Conservation (phyloP, 2,888 invertebrate species). For the Hypena proboscidalis region DNA sequence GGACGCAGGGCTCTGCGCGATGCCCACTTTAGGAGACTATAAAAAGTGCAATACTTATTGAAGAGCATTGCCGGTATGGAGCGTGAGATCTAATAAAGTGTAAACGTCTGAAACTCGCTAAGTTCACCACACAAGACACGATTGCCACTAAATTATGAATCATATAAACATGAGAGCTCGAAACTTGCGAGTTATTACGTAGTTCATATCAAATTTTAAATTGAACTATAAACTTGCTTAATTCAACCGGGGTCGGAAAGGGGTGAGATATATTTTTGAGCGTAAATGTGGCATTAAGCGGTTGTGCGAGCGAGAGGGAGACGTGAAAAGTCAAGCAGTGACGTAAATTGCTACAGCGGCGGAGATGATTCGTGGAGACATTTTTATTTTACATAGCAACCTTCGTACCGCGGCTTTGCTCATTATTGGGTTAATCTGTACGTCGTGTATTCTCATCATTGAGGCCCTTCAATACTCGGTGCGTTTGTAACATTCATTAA, state of each 20-base stretch:
- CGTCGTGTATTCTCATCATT: conserved; percentile 14
- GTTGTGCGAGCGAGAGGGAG: conserved; percentile 32
- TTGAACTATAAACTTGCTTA: conserved; percentile 46
- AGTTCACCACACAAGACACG: conserved; percentile 30
- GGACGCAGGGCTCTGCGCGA: not conserved
- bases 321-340: conserved; percentile 27
- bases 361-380: conserved; percentile 35
- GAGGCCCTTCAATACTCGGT: conserved; percentile 12
- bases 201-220: conserved; percentile 48
- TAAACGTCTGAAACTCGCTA: conserved; percentile 18
- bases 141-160: conserved; percentile 43
- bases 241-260: conserved; percentile 38
- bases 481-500: conserved; percentile 27
- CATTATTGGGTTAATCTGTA: conserved; percentile 21
- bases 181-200: conserved; percentile 37
- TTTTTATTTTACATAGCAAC: conserved; percentile 38
- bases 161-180: conserved; percentile 33
- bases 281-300: conserved; percentile 39
- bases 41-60: conserved; percentile 26
- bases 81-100: conserved; percentile 27
- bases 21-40: conserved; percentile 5
- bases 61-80: conserved; percentile 12
- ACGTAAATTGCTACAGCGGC: conserved; percentile 30
- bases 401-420: conserved; percentile 16
- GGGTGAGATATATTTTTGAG: conserved; percentile 42